Base-by-base conservation (phyloP, 2,797 vertebrate species). In the Peromyscus attwateri region DNA sequence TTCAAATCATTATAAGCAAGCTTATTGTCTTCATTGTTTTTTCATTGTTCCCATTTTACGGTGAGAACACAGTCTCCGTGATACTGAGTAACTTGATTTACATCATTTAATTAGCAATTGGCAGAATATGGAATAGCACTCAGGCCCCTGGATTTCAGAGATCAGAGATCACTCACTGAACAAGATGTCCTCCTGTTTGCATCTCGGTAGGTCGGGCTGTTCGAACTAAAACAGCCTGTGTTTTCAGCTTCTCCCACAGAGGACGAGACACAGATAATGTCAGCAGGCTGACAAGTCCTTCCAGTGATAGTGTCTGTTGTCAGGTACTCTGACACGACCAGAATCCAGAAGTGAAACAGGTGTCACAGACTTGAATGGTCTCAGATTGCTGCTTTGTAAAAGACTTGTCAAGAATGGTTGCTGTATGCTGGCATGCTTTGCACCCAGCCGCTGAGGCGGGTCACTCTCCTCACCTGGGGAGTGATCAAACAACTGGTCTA, bases 331-430 rank as follows among this genome's bases (percentile, higher is more conserved):
- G 95, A 97, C 96, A 97, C 81, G 95, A 97, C 70, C 96, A 83
- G 96, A 95, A 89, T 95, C 85, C 70, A 89, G 92, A 95, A 93
- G 77, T 88, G 64, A 91, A 95, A 94, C 83, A 92, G 94, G 92
- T 94, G 95, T 97, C 88, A 81, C 31, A 7, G 34, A 79, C 52
- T 82, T 37, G 11, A 88, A 94, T n/a, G 40, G 92, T 91, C 49
- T 95, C 92, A 87, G 46, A 79, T 71, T 4, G 1, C 85, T 96
- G 94, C 93, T 96, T 76, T 89, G 66, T 95, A 98, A 97, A 85
- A 97, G 70, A 97, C 93, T 97, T 97, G 95, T 97, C 96, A 96
- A 84, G 91, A 87, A 91, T 57, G 43, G 43, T 66, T 46, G 64
- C 90, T 64, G 75, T 14, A 6, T 0, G 1, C 68, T 13, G 37